Base-by-base conservation (phyloP, 2,888 invertebrate species). In the Axea sp. region DNA sequence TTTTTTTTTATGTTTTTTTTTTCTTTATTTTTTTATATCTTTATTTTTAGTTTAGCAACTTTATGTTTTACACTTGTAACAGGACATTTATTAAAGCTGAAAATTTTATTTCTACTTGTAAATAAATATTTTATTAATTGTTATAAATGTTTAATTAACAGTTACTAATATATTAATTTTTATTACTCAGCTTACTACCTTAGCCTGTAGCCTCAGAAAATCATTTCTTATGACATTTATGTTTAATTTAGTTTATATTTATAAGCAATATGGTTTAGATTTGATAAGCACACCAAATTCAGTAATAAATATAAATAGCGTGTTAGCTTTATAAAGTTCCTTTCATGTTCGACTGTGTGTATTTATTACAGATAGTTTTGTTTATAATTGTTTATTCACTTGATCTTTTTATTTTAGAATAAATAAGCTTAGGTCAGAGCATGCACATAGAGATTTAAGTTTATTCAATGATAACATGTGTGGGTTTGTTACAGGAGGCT, bases 351-450 rank as follows among this genome's bases (percentile, higher is more conserved):
- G 41, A 53, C 2, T 47, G 28, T 28, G 28, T 28, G 31, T 47
- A 43, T 30, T 92, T 85, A 15, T 35, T 35, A 9, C 2, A 30
- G 2, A 9, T 9, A 19, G 4, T 19, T 19, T 19, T 19, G 19
- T 19, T 19, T 19, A 2, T 3, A 19, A 19, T 19, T 15, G 8
- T 19, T 19, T 12, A 12, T 24, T 11, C 24, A 24, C 4, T 8
- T 41, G 12, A n/a, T 24, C 88, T 91, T n/a, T n/a, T 80, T 92
- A 92, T 80, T 31, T 31, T 30, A 92, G 83, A 92, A 92, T 84
- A 93, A 94, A 89, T 93, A 71, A 51, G 74, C 49, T 60, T 72
- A 73, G 53, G 71, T 47, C 4, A 24, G 12, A 51, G 39, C 19
- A 39, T 55, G 31, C 19, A 9, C 12, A 9, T 41, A 15, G 8